Evolutionary conservation across 2,113 vertebrate species (phyloP).

Genomic region (Aptenodytes forsteri): DNA sequence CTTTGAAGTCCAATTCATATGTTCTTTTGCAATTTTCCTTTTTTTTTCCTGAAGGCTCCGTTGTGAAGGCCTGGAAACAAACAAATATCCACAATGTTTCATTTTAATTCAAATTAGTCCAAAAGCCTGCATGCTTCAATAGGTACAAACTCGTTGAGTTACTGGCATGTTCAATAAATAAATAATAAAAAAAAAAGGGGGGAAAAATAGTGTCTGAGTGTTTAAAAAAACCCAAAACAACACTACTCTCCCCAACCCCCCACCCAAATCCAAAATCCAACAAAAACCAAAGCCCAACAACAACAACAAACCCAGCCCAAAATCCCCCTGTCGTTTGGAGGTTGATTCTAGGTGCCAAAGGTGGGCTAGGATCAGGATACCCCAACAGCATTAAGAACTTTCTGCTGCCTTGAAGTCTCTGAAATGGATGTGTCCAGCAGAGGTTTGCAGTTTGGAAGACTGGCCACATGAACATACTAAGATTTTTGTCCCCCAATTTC

Average conservation of each 20-base stretch:
- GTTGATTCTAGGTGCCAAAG: not conserved
- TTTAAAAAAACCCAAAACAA: not conserved
- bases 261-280: not conserved
- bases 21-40: not conserved
- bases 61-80: not conserved
- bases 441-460: not conserved
- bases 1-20: not conserved
- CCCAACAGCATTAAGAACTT: not conserved
- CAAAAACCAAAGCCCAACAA: not conserved
- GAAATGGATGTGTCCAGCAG: not conserved
- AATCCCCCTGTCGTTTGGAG: not conserved
- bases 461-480: not conserved
- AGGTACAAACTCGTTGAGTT: not conserved
- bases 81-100: not conserved
- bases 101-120: constrained; percentile 44
- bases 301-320: not conserved
- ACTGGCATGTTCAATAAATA: not conserved
- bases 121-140: not conserved
- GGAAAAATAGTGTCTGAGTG: not conserved
- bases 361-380: not conserved
- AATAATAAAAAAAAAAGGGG: not conserved
- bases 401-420: not conserved
- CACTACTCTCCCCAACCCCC: not conserved
- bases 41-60: not conserved
- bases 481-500: not conserved